Base-by-base conservation (phyloP, 2,888 invertebrate species). In the Ophion slaviceki region DNA sequence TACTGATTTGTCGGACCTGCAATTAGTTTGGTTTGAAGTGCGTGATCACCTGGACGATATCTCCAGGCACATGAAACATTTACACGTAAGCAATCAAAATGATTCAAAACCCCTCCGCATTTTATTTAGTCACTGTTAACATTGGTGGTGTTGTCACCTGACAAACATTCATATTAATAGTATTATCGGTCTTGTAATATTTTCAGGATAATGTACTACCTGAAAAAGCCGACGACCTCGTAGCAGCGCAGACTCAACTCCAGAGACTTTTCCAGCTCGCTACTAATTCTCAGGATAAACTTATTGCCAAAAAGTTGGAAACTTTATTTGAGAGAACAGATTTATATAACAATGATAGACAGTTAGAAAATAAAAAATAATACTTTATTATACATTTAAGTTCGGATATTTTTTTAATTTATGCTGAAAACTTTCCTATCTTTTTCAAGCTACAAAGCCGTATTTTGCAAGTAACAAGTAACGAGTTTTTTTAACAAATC, bases 141-240 rank as follows among this genome's bases (percentile, higher is more conserved):
- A 32, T 40, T 14, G 70, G 45, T 2, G 24, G 24, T 24, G 24
- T 24, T 24, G 24, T 24, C 24, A 24, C 24, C 24, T 24, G 24
- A 24, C 24, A 24, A 24, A 24, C 24, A 24, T 24, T 10, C 24
- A 24, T 40, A 17, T 7, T n/a, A 4, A 36, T 71, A 20, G 62
- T 64, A 61, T 28, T 40, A 17, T 57, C 5, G 5, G 6, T n/a
- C 24, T 10, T 45, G 7, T 14, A 40, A 59, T 47, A 45, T 53
- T 90, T 90, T 72, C 67, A 93, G 93, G 91, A 93, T 86, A 91
- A 89, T 66, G 88, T 92, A 61, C 81, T 94, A 53, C 93, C 93
- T 24, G 94, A 94, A 89, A 93, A 93, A 90, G 89, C 92, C 62
- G 91, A 89, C 36, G 92, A 93, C 80, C 87, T 93, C 72, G 91